Conservation (phyloP, 2,888 invertebrate species). For the Norana najaformis region DNA sequence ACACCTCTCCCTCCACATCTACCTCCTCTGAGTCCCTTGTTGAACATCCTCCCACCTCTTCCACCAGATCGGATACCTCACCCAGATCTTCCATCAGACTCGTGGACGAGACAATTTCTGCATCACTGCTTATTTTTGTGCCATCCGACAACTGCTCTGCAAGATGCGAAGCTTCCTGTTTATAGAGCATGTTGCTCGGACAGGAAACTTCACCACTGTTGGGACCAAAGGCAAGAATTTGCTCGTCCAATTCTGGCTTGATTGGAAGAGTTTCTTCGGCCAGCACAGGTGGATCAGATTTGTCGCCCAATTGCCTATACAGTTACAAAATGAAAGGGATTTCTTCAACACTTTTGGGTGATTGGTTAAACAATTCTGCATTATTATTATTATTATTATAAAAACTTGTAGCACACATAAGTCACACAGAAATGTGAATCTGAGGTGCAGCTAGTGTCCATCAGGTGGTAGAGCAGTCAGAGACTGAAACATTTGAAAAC, state of each 20-base stretch:
- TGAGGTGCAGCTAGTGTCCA: no score
- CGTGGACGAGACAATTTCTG: not conserved
- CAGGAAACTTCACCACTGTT: not conserved
- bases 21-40: not conserved
- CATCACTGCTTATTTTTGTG: not conserved
- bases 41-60: not conserved
- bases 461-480: no score
- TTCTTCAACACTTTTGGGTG: not conserved
- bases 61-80: not conserved
- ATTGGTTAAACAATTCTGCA: not conserved
- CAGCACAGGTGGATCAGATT: conserved; percentile 19
- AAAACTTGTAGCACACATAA: not conserved
- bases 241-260: not conserved
- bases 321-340: not conserved
- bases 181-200: not conserved
- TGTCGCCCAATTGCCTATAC: conserved; percentile 26
- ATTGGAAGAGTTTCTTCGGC: not conserved
- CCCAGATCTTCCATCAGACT: not conserved
- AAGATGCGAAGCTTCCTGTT: not conserved
- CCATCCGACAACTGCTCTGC: not conserved
- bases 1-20: not conserved
- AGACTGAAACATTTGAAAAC: no score
- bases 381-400: no score
- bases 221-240: not conserved
- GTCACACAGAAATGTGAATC: not conserved